Conservation (phyloP, 1,140 invertebrate genomes). For the Drosophila lacteicornis region DNA sequence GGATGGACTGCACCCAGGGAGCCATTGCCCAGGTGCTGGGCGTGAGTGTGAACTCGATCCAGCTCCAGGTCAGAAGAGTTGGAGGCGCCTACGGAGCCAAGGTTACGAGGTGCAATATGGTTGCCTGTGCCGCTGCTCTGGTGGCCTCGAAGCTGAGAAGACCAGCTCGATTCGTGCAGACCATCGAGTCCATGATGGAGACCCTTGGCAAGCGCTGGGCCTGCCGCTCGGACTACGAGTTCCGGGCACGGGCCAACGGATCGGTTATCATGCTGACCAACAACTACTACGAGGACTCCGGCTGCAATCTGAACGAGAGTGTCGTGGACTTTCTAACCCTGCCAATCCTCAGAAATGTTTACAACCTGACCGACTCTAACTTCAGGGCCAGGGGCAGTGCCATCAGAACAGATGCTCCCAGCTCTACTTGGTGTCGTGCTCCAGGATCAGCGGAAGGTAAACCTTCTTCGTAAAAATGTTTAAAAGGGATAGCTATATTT, state of each 20-base stretch:
- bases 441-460: constrained; percentile 88
- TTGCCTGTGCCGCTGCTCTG: constrained; percentile 88
- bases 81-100: constrained; percentile 91
- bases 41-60: constrained; percentile 86
- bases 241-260: constrained; percentile 88
- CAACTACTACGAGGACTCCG: constrained; percentile 88
- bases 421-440: constrained; percentile 87
- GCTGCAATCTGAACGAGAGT: constrained; percentile 87
- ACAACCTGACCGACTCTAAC: constrained; percentile 85
- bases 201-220: constrained; percentile 88
- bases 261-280: constrained; percentile 88
- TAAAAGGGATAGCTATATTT: no score
- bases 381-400: constrained; percentile 86
- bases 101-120: constrained; percentile 86
- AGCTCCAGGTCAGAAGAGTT: constrained; percentile 87
- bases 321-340: constrained; percentile 77
- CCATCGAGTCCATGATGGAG: constrained; percentile 89
- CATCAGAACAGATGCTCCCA: constrained; percentile 87
- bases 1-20: constrained; percentile 88
- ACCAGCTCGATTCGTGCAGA: constrained; percentile 88
- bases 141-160: constrained; percentile 87
- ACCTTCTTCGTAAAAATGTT: no score
- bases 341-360: constrained; percentile 86
- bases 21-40: constrained; percentile 87
- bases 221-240: constrained; percentile 85